Evolutionary conservation across 2,888 invertebrate genomes (phyloP), one percentile per base, ranked within the genome.

Genomic region (Mesochorus sp.): DNA sequence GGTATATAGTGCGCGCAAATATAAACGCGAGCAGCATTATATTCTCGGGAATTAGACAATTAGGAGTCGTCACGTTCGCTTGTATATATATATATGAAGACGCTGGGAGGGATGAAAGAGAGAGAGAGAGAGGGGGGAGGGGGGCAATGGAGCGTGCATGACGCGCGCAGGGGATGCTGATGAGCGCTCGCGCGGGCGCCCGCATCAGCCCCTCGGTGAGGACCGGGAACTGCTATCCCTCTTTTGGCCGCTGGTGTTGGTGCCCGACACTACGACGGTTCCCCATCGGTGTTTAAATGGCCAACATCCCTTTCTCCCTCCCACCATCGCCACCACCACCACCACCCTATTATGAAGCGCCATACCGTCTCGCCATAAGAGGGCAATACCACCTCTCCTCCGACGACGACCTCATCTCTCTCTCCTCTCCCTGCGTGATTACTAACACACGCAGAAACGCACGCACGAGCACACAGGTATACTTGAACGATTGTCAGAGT

Each of bases 11-110:
- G 67, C 57, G 77, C 71, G 73, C n/a, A n/a, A n/a, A n/a, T n/a
- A n/a, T 79, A 74, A 66, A 71, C 53, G 87, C 85, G n/a, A n/a
- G 72, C 51, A 28, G 87, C 86, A 86, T 85, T 86, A 86, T 86
- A 86, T 83, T 87, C 88, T 86, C 88, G 89, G 89, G 90, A 91
- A 91, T 90, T 91, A 91, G 90, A 90, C 90, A 90, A 91, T 91
- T 91, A 91, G 90, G 90, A 90, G 88, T 90, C 90, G 90, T 90
- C 90, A 90, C 90, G 90, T 90, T 88, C 85, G 83, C 82, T 51
- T 42, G 51, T 53, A 74, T 31, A 67, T n/a, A n/a, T n/a, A n/a
- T n/a, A n/a, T n/a, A n/a, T n/a, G n/a, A n/a, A n/a, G n/a, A n/a
- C n/a, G n/a, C n/a, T n/a, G n/a, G n/a, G n/a, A 34, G 28, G 39